Percentiles rank a stretch among this genome's conserved stretches.
phyloP scores from a whole-genome alignment of 2,113 vertebrate species.

The Litocranius walleri region DNA sequence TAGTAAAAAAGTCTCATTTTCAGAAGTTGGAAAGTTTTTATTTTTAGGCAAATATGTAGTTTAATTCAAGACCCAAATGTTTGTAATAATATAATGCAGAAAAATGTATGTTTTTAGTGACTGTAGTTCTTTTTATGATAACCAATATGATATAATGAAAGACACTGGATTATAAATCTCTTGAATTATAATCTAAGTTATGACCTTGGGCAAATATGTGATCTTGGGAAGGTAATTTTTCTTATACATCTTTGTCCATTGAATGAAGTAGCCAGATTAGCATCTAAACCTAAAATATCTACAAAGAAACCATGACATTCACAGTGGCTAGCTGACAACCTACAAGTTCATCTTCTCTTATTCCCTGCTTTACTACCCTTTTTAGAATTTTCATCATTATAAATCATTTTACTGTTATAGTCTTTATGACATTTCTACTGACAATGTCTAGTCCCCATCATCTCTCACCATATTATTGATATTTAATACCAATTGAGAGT shows the following conservation, averaged over 20 bases:
- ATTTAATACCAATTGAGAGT: not conserved
- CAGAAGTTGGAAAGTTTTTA: not conserved
- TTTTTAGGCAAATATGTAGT: not conserved
- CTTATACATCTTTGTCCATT: not conserved
- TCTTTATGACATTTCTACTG: not conserved
- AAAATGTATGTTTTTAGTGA: not conserved
- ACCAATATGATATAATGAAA: not conserved
- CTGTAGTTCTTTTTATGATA: not conserved
- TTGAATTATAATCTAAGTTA: not conserved
- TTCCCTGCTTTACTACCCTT: not conserved
- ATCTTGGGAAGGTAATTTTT: not conserved
- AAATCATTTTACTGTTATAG: not conserved
- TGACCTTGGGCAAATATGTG: not conserved
- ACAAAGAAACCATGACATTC: not conserved
- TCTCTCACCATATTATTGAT: not conserved
- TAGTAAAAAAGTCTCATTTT: not conserved
- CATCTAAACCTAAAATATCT: not conserved
- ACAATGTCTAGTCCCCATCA: not conserved
- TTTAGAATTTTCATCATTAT: not conserved
- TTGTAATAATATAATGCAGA: not conserved
- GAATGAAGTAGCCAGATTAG: not conserved
- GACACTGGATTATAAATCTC: not conserved
- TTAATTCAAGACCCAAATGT: not conserved
- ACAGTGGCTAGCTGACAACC: not conserved
- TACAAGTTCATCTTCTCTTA: not conserved